Evolutionary conservation across 2,113 vertebrate genomes (phyloP).

Genomic region (Chaetorhynchus papuensis): DNA sequence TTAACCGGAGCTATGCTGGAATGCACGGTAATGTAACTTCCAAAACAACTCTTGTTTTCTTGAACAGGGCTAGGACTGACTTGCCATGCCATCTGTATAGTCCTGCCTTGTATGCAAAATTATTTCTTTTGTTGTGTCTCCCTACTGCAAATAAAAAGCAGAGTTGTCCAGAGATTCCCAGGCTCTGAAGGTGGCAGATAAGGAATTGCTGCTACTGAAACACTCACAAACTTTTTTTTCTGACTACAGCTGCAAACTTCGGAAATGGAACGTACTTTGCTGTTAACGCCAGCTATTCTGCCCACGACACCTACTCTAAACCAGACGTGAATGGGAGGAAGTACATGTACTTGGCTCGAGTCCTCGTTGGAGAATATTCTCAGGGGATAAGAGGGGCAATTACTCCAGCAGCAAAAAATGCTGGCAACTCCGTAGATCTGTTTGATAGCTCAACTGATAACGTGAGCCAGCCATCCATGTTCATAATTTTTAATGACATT

Average conservation of each 20-base stretch:
- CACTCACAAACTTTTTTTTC: background rate
- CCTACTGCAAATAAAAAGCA: background rate
- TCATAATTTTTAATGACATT: conserved; percentile 78
- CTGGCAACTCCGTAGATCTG: conserved; percentile 42
- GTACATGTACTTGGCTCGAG: conserved; percentile 77
- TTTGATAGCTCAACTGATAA: conserved; percentile 78
- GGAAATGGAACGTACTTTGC: conserved; percentile 84
- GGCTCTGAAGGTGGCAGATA: background rate
- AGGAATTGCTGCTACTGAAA: background rate
- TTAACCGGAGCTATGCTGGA: conserved; percentile 88
- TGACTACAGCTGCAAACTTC: conserved; percentile 47
- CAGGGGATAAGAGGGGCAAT: background rate
- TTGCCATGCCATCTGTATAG: background rate
- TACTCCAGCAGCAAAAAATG: conserved; percentile 57
- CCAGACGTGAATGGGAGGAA: conserved; percentile 35
- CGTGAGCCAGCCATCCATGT: conserved; percentile 21
- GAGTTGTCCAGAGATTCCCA: background rate
- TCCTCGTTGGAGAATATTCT: conserved; percentile 79
- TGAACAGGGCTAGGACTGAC: background rate
- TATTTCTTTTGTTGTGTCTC: background rate
- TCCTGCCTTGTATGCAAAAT: background rate
- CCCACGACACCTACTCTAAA: conserved; percentile 35
- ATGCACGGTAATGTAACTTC: conserved; percentile 73
- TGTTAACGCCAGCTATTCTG: conserved; percentile 70
- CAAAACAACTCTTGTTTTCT: background rate